Conservation (phyloP, 2,888 invertebrate species). For the Cheilosia variabilis region DNA sequence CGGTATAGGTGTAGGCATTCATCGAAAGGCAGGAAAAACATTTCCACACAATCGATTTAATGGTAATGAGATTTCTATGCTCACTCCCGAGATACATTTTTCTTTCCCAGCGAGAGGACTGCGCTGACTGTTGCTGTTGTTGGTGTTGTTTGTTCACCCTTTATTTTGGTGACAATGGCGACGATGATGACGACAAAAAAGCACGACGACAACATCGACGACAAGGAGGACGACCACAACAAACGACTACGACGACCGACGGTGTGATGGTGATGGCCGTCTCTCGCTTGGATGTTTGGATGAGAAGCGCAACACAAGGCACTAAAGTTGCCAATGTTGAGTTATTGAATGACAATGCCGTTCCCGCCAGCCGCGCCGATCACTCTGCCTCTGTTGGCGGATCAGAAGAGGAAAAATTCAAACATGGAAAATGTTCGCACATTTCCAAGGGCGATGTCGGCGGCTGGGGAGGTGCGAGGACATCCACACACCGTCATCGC, state of each 20-base stretch:
- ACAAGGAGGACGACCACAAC: conserved; percentile 27
- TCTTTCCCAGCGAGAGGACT: conserved; percentile 50
- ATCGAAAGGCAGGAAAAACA: conserved; percentile 48
- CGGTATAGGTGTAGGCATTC: conserved; percentile 11
- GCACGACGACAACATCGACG: conserved; percentile 17
- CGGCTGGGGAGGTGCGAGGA: neutral
- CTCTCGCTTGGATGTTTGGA: conserved; percentile 52
- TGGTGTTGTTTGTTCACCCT: conserved; percentile 46
- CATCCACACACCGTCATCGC: conserved; percentile 17
- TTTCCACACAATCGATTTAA: conserved; percentile 76
- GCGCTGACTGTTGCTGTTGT: conserved; percentile 15
- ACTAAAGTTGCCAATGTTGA: conserved; percentile 72
- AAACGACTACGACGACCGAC: conserved; percentile 9
- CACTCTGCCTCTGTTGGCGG: neutral
- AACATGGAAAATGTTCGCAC: conserved; percentile 68
- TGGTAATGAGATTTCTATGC: conserved; percentile 75
- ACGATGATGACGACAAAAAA: conserved; percentile 49
- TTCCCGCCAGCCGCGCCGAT: conserved; percentile 9
- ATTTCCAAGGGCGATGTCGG: conserved; percentile 45
- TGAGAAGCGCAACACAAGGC: conserved; percentile 59
- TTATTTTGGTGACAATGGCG: conserved; percentile 64
- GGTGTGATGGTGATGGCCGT: conserved; percentile 9
- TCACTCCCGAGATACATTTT: conserved; percentile 67
- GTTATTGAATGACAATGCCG: conserved; percentile 73
- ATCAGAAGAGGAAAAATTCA: conserved; percentile 25